Evolutionary conservation across 2,888 invertebrate species (phyloP).

Genomic region (Drosophila eohydei): DNA sequence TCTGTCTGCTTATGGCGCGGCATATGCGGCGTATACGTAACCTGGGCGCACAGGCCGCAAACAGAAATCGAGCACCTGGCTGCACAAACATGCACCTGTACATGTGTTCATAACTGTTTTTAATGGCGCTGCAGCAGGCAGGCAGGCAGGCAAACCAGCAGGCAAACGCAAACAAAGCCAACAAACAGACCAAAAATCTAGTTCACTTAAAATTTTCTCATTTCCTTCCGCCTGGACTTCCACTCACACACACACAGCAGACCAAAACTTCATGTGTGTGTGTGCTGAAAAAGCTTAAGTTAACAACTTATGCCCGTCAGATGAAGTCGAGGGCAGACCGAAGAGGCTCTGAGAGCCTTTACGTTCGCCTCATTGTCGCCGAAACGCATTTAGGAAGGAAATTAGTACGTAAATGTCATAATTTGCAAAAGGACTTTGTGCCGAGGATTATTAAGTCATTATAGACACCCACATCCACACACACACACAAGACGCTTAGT

Average conservation of each 20-base stretch:
- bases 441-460: conserved; percentile 76
- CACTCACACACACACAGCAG: conserved; percentile 12
- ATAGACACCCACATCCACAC: conserved; percentile 48
- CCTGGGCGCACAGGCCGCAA: conserved; percentile 40
- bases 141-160: not conserved
- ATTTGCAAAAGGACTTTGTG: conserved; percentile 72
- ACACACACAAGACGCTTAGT: conserved; percentile 5
- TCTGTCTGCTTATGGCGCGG: conserved; percentile 21
- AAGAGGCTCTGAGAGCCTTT: conserved; percentile 1
- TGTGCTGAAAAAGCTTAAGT: conserved; percentile 72
- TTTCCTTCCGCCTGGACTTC: conserved; percentile 67
- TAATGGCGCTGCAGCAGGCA: conserved; percentile 34
- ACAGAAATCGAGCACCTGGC: conserved; percentile 41
- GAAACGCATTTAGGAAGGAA: conserved; percentile 79
- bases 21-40: conserved; percentile 51
- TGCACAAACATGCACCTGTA: conserved; percentile 24
- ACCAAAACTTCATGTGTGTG: conserved; percentile 33
- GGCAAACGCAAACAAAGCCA: conserved; percentile 55
- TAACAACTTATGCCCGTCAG: conserved; percentile 71
- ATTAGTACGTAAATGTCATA: conserved; percentile 79
- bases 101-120: conserved; percentile 45
- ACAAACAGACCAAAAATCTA: conserved; percentile 73
- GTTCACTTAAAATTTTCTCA: conserved; percentile 80
- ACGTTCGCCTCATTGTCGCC: conserved; percentile 55
- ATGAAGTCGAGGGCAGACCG: conserved; percentile 12